Conservation (phyloP, 2,888 invertebrate species). For the Lasioglossum pauxillum region DNA sequence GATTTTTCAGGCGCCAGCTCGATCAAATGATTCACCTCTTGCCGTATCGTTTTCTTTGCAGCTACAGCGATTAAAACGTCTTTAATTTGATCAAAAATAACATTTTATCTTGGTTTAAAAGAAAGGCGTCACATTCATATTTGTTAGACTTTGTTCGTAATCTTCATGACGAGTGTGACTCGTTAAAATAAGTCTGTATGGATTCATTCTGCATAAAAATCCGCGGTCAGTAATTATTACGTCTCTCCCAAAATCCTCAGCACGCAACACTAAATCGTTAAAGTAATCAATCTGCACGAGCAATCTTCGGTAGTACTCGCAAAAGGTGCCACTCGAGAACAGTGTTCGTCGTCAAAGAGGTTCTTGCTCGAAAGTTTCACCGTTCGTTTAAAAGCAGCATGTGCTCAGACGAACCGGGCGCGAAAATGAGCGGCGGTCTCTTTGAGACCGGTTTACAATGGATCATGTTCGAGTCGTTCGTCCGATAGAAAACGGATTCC, state of each 20-base stretch:
- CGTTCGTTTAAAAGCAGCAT: not conserved
- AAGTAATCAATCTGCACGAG: not conserved
- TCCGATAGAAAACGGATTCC: not conserved
- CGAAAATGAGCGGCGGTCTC: constrained; percentile 6
- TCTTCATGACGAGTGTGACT: too few relatives aligned
- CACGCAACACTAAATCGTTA: not conserved
- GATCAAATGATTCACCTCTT: too few relatives aligned
- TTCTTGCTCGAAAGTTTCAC: not conserved
- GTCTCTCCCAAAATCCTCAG: not conserved
- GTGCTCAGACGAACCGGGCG: not conserved
- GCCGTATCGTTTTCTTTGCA: too few relatives aligned
- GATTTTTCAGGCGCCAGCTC: not conserved
- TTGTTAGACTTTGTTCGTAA: too few relatives aligned
- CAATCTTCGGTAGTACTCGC: not conserved
- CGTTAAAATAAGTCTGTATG: too few relatives aligned
- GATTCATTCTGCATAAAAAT: not conserved
- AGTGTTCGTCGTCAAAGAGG: not conserved
- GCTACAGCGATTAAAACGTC: too few relatives aligned
- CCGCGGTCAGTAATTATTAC: not conserved
- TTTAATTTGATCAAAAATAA: too few relatives aligned
- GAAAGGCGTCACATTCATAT: too few relatives aligned
- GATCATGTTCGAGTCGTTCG: not conserved
- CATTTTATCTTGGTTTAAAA: too few relatives aligned
- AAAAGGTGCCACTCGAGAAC: not conserved
- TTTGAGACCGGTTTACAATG: constrained; percentile 1